Evolutionary conservation across 1,140 invertebrate genomes (phyloP), one percentile per base, ranked within the genome.

Genomic region (Nautilus pompilius): DNA sequence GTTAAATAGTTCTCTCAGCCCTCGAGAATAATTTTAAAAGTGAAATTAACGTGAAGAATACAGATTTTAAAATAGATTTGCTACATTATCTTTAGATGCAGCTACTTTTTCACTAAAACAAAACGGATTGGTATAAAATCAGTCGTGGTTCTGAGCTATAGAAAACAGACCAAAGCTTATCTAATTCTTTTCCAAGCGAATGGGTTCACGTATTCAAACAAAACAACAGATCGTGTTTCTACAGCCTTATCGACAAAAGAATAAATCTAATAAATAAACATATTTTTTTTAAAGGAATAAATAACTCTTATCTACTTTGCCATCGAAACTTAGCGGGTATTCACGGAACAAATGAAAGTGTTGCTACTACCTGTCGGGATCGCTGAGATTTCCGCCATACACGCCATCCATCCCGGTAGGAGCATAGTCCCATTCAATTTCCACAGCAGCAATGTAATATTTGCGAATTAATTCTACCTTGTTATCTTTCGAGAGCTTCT

Each of bases 351-450:
- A 60, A 15, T 29, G 13, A 60, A 4, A 26, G 8, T 8, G 20
- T 6, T 28, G 28, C 10, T 24, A n/a, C 34, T 56, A 62, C 60
- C 36, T 62, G 13, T 26, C 22, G 3, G 60, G 60, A 15, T 54
- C 53, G 13, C 30, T 34, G 8, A 68, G 46, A 49, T 29, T 28
- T 58, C 29, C 36, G n/a, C 58, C 57, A n/a, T 58, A 53, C n/a
- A 61, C 56, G 2, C 41, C n/a, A 46, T 75, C 67, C 8, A 26
- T 48, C 60, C 70, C 68, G 17, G 51, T 54, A 13, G 70, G 70
- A 13, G 70, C 70, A 34, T 68, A 74, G 55, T 74, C 68, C 72
- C 72, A 74, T 15, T 61, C 62, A 24, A 69, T 51, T 13, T 62
- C 60, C 49, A 64, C 54, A 5, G 62, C 63, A 26, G 60, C 63